phyloP scores from a whole-genome alignment of 1,140 invertebrate species.

The Antheraea pernyi region DNA sequence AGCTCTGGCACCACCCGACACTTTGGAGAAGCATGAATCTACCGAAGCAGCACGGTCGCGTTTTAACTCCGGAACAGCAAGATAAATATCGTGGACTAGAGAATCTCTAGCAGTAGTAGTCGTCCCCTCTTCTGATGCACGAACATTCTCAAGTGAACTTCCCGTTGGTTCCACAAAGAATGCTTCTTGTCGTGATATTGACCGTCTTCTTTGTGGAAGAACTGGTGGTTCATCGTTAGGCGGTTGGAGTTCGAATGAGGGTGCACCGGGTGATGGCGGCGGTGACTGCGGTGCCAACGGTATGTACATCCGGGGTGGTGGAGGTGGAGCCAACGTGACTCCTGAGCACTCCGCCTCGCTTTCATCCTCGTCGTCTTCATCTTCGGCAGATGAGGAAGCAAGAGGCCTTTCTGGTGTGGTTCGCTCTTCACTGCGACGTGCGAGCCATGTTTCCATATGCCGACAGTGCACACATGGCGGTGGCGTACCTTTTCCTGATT shows the following conservation, averaged over 20 bases:
- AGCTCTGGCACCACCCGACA: conserved; percentile 83
- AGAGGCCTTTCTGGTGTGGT: conserved; percentile 69
- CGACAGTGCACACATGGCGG: conserved; percentile 83
- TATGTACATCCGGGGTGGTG: conserved; percentile 65
- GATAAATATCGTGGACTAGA: conserved; percentile 86
- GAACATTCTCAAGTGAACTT: conserved; percentile 83
- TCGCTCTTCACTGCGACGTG: conserved; percentile 76
- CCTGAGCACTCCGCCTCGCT: conserved; percentile 69
- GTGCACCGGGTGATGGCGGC: conserved; percentile 76
- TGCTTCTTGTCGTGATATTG: conserved; percentile 88
- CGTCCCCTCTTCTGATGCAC: conserved; percentile 78
- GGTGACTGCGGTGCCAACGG: conserved; percentile 74
- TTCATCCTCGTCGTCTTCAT: conserved; percentile 79
- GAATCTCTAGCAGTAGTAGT: conserved; percentile 77
- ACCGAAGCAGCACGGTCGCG: conserved; percentile 91
- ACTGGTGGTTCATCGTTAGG: conserved; percentile 70
- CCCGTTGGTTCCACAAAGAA: conserved; percentile 86
- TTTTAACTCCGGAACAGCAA: conserved; percentile 89
- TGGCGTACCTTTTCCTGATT: conserved; percentile 82
- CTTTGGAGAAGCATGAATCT: conserved; percentile 89
- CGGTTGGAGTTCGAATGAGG: conserved; percentile 78
- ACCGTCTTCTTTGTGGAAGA: conserved; percentile 79
- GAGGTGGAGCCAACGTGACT: conserved; percentile 86
- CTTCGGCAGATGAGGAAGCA: conserved; percentile 76
- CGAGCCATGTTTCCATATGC: conserved; percentile 82